These are phyloP conservation scores for Netelia melanura DNA, from an alignment of 2,888 invertebrate species.

Conservation along the genomic window DNA sequence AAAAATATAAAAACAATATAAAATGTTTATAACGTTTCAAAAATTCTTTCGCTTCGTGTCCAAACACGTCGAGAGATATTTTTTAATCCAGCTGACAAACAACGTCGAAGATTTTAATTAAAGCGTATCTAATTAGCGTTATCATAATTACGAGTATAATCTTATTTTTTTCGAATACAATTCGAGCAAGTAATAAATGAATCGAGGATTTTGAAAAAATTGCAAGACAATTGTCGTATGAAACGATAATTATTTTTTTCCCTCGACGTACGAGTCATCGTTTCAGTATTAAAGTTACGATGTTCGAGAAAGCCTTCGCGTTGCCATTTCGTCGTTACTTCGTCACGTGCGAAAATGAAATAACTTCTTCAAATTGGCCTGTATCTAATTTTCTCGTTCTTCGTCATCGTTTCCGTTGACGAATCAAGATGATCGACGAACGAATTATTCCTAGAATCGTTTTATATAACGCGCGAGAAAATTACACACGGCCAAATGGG, in stretches of 20 bases:
- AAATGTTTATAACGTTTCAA: too few species aligned
- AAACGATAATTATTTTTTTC: constrained; percentile 12
- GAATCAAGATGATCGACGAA: background rate
- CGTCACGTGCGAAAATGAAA: constrained; percentile 60
- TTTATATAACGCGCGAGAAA: constrained; percentile 36
- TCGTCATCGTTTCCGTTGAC: background rate
- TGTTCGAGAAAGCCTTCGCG: constrained; percentile 24
- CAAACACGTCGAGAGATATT: too few species aligned
- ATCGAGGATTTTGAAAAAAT: too few species aligned
- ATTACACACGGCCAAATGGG: constrained; percentile 8
- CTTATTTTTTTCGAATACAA: background rate
- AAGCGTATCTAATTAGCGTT: too few species aligned
- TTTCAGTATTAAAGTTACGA: constrained; percentile 21
- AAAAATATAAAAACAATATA: too few species aligned
- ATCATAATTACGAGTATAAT: background rate
- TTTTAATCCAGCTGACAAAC: too few species aligned
- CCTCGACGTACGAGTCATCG: constrained; percentile 22
- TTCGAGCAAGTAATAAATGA: too few species aligned
- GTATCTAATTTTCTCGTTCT: constrained; percentile 50
- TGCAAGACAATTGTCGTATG: too few species aligned
- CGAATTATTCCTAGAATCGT: background rate
- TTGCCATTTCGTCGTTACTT: constrained; percentile 33
- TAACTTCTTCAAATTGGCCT: constrained; percentile 58
- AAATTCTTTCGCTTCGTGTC: too few species aligned
- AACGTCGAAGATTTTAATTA: too few species aligned